Evolutionary conservation across 2,888 invertebrate species (phyloP), one percentile per base, ranked within the genome.

Genomic region (Galeopsomyia nigrocyanea): DNA sequence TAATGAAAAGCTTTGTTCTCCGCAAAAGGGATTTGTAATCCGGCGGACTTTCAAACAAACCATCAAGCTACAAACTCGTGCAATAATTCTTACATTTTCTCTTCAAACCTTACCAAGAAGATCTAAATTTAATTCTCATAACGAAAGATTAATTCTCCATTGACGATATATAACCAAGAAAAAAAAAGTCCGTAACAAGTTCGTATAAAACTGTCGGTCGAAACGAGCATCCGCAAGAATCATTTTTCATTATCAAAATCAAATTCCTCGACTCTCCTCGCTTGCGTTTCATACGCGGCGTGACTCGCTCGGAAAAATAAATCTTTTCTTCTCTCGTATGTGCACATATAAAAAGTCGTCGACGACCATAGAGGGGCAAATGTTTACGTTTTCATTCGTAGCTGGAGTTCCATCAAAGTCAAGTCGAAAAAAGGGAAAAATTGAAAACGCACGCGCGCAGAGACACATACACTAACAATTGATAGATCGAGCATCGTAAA

Each of bases 391-490:
- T 65, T 73, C 68, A 61, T 73, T 61, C 68, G 21, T 1, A 6
- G 39, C 17, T 26, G 68, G 19, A 61, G 68, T 69, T 73, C 73
- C 65, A 73, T 73, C 73, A 73, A 63, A 39, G 73, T 73, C 73
- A 39, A 50, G 16, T 3, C 26, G 26, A 16, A 9, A 39, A n/a
- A 9, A 16, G 26, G 64, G 65, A 71, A 71, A 66, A 71, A 61
- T 71, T 66, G 71, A 71, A 66, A 66, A 65, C 50, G 63, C 63
- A 50, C 64, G 17, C 60, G 39, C n/a, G 50, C 56, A 60, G 21
- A 22, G 21, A 58, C 26, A 10, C 47, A 39, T 9, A 21, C 22
- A 57, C 63, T 69, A 64, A 62, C 69, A 64, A 69, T 69, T 69
- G 69, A 69, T 69, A 56, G 69, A 69, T 63, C 63, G 69, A 31